Evolutionary conservation across 2,113 vertebrate species (phyloP).

Genomic region (Ptyas mucosa): DNA sequence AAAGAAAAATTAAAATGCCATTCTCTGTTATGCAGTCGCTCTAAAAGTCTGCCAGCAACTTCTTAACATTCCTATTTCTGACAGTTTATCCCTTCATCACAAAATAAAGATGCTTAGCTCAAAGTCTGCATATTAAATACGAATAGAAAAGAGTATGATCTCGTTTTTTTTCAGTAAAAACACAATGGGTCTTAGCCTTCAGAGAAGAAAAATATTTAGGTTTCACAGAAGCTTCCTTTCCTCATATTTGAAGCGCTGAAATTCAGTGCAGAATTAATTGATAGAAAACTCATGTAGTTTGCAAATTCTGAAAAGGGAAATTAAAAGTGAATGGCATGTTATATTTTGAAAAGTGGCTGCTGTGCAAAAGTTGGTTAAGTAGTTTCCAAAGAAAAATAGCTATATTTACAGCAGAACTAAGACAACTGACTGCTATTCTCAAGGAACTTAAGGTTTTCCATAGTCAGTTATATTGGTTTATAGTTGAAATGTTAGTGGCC

Average conservation of each 20-base stretch:
- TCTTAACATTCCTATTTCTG: slow-evolving; percentile 20
- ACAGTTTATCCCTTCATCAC: slow-evolving; percentile 36
- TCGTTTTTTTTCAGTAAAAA: slow-evolving; percentile 52
- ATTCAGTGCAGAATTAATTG: slow-evolving; percentile 45
- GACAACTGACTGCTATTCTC: not conserved
- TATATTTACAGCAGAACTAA: fast-evolving
- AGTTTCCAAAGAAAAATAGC: slow-evolving; percentile 27
- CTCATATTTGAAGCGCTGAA: slow-evolving; percentile 47
- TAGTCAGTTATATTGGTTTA: not conserved
- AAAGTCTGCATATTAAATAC: slow-evolving; percentile 42
- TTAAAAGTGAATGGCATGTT: slow-evolving; percentile 57
- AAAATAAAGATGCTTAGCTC: slow-evolving; percentile 37
- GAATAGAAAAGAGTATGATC: slow-evolving; percentile 48
- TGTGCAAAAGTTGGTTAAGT: slow-evolving; percentile 38
- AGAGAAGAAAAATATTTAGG: slow-evolving; percentile 52
- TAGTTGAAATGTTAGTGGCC: not conserved
- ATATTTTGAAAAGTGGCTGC: slow-evolving; percentile 41
- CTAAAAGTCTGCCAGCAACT: slow-evolving; percentile 25
- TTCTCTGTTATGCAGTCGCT: slow-evolving; percentile 34
- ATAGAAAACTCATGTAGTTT: slow-evolving; percentile 39
- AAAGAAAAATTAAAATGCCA: slow-evolving; percentile 21
- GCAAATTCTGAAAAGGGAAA: slow-evolving; percentile 50
- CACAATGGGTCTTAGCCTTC: slow-evolving; percentile 48
- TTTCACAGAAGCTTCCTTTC: slow-evolving; percentile 43
- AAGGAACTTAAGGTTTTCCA: not conserved